Evolutionary conservation across 2,888 invertebrate genomes (phyloP).

Genomic region (Resseliella maxima): DNA sequence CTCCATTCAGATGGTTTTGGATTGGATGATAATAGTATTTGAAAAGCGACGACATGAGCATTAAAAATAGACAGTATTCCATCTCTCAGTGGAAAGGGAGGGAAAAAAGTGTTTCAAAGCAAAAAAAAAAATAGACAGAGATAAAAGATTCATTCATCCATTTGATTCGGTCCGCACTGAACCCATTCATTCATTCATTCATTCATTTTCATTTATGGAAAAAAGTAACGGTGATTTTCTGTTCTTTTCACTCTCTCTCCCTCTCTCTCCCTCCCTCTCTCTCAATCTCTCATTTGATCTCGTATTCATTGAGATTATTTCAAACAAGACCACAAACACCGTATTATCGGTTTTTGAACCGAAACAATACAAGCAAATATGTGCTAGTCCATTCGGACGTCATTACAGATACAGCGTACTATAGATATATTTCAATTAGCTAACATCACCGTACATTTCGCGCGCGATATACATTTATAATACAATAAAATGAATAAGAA

Average conservation of each 20-base stretch:
- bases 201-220: not conserved
- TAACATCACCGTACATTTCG: not conserved
- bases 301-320: not conserved
- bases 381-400: not conserved
- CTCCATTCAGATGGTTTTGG: not conserved
- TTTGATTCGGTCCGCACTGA: conserved; percentile 22
- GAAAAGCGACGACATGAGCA: not conserved
- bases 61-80: no score
- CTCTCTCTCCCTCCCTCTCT: not conserved
- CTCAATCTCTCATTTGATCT: not conserved
- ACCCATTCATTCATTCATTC: not conserved
- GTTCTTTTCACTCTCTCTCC: not conserved
- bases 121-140: not conserved
- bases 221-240: not conserved
- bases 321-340: conserved; percentile 26
- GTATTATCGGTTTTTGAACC: not conserved
- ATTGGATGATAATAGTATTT: not conserved
- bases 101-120: not conserved
- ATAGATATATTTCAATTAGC: conserved; percentile 46
- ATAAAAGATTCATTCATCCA: not conserved
- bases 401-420: not conserved
- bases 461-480: no score
- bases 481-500: not conserved
- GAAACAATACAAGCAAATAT: not conserved
- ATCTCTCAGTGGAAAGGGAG: no score